Evolutionary conservation across 2,113 vertebrate species (phyloP), one percentile per base, ranked within the genome.

Genomic region (Protobothrops mucrosquamatus): DNA sequence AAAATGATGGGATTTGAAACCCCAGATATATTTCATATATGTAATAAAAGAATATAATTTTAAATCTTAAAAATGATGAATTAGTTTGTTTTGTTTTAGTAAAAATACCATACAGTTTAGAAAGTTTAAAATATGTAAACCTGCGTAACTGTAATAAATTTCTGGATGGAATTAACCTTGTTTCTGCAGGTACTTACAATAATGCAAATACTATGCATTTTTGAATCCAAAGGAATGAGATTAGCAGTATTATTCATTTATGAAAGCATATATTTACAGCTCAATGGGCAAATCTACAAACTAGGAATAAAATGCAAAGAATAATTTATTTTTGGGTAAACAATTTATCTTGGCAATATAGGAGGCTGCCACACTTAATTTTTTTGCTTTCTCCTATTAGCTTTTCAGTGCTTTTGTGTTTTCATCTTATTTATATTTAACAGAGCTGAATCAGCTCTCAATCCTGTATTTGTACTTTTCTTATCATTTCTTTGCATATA

Each of bases 361-460:
- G 9, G 92, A 2, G 51, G 4, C 90, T n/a, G 18, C 8, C 0
- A 87, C 23, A 9, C 3, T 69, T 46, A 87, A 10, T 91, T 93
- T 92, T 24, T 20, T 93, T 48, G 39, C 51, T 93, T 91, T 92
- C 8, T 56, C 56, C 59, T 88, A n/a, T 91, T 93, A 39, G 59
- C 1, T 89, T 94, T 94, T 20, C 95, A 64, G 56, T 94, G 0
- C 61, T 94, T 81, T 89, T 54, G 20, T 94, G 93, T 57, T 86
- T 39, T 51, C 20, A 39, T 18, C 22, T 85, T 61, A 69, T 92
- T 0, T 0, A 7, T 6, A 8, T 51, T 89, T 89, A 87, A 14
- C 74, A 51, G 1, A 96, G 39, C 46, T 89, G 5, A 0, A 0
- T 64, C 87, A 92, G 51, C 94, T 93, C 91, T 93, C 95, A 92